phyloP scores from a whole-genome alignment of 2,113 vertebrate genomes.

The Nettapus auritus region DNA sequence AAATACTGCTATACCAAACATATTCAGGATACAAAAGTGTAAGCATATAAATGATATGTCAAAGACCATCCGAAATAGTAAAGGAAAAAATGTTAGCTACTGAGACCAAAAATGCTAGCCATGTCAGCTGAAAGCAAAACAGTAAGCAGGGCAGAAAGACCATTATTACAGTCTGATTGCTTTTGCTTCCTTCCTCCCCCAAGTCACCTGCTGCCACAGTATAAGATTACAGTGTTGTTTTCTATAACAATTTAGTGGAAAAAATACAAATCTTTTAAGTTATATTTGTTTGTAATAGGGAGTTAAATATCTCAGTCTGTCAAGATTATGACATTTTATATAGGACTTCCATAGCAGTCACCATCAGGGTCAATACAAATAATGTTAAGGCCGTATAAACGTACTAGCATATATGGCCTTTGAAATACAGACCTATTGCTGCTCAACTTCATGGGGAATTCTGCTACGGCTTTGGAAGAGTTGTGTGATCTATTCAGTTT shows the following conservation, averaged over 20 bases:
- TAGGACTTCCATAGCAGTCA: neutral
- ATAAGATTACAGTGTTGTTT: neutral
- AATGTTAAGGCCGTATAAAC: neutral
- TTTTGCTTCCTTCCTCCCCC: neutral
- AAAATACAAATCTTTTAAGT: neutral
- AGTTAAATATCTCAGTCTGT: slow-evolving; percentile 4
- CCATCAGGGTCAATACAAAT: neutral
- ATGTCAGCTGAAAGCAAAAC: neutral
- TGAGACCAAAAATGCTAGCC: neutral
- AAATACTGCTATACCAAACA: neutral
- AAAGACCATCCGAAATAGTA: neutral
- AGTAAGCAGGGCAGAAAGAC: neutral
- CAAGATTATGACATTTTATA: neutral
- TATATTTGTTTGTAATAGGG: neutral
- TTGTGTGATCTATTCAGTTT: neutral
- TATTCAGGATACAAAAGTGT: neutral
- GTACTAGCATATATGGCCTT: neutral
- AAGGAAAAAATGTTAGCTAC: neutral
- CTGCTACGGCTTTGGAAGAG: neutral
- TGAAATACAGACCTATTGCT: neutral
- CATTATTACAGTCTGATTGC: neutral
- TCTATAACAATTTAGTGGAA: neutral
- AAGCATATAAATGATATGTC: neutral
- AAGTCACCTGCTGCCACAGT: neutral
- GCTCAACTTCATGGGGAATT: neutral